Evolutionary conservation across 2,888 invertebrate genomes (phyloP).

Genomic region (Pristionchus arcanus): DNA sequence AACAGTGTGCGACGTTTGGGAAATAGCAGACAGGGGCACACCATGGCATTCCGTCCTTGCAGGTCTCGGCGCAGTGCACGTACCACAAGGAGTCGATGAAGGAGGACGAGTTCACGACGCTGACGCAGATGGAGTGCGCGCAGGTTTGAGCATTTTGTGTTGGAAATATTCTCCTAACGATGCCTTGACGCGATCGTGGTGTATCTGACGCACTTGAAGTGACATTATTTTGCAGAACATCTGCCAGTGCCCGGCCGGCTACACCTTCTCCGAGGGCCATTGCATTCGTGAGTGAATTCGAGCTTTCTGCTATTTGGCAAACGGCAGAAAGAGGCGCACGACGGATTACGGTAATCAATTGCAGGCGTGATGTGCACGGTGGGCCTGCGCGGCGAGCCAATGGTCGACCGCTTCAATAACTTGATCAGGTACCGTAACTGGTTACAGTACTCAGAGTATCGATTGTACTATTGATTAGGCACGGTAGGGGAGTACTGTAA

Average conservation of each 20-base stretch:
- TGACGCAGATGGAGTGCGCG: conserved; percentile 68
- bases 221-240: conserved; percentile 60
- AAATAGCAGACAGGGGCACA: not conserved
- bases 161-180: not conserved
- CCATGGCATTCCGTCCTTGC: conserved; percentile 10
- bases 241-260: conserved; percentile 74
- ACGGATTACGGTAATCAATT: conserved; percentile 19
- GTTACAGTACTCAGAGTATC: too few relatives aligned
- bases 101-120: conserved; percentile 65
- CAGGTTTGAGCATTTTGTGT: conserved; percentile 6
- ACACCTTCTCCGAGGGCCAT: conserved; percentile 67
- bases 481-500: too few relatives aligned
- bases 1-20: not conserved
- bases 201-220: conserved; percentile 65
- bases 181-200: not conserved
- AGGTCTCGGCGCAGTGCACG: conserved; percentile 66
- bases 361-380: conserved; percentile 73
- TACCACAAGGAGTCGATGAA: conserved; percentile 61
- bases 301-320: not conserved
- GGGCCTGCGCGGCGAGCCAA: conserved; percentile 75
- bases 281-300: conserved; percentile 66
- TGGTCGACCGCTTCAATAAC: conserved; percentile 67
- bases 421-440: conserved; percentile 13
- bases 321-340: not conserved
- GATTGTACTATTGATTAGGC: too few relatives aligned